phyloP scores from a whole-genome alignment of 2,113 vertebrate species.

The Echinops telfairi region DNA sequence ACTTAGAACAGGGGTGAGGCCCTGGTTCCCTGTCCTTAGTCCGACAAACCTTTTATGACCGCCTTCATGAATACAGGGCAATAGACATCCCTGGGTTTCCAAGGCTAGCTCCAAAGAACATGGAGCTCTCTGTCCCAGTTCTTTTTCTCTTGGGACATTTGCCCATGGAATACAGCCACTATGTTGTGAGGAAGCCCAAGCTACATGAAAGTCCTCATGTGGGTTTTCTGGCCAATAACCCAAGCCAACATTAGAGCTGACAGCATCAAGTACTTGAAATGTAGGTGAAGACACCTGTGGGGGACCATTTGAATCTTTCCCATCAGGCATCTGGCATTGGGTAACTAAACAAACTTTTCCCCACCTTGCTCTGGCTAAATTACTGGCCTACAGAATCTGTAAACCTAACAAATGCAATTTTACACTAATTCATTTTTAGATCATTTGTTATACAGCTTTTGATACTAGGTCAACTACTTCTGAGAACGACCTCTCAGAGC shows the following conservation, averaged over 20 bases:
- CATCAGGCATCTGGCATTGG: background rate
- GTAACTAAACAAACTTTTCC: background rate
- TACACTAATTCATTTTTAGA: background rate
- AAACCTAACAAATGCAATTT: background rate
- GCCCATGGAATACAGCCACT: background rate
- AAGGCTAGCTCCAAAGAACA: background rate
- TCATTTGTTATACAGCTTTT: background rate
- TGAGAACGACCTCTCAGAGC: background rate
- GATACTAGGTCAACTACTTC: background rate
- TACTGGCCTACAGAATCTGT: background rate
- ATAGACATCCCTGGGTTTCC: background rate
- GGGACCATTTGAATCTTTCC: background rate
- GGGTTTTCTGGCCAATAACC: background rate
- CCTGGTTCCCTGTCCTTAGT: background rate
- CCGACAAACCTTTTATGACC: background rate
- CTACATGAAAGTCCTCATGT: background rate
- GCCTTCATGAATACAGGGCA: background rate
- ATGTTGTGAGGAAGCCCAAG: background rate
- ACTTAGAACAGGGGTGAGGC: background rate
- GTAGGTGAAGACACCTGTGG: conserved; percentile 52
- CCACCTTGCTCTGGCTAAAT: background rate
- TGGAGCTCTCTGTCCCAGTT: background rate
- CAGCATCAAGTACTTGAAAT: background rate
- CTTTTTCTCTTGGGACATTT: background rate
- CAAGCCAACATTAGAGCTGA: background rate